These are phyloP conservation scores for Mystacides longicornis DNA, from an alignment of 2,888 invertebrate species.

Conservation along the genomic window DNA sequence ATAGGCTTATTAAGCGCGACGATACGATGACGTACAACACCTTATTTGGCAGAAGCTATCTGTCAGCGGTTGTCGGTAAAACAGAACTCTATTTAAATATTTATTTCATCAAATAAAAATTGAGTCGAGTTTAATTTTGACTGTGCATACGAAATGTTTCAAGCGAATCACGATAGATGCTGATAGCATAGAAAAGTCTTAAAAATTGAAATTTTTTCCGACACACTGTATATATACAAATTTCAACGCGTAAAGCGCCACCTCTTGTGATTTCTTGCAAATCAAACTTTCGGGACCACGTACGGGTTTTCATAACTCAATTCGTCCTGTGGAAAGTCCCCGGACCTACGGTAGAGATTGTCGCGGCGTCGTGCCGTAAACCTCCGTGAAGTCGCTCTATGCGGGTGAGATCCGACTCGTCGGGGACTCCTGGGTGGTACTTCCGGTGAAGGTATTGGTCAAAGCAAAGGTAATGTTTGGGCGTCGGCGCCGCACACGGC, in stretches of 20 bases:
- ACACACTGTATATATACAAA: constrained; percentile 4
- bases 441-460: constrained; percentile 41
- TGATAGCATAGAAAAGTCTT: background rate
- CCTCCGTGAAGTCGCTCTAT: constrained; percentile 10
- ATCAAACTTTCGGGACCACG: constrained; percentile 46
- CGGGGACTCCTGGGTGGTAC: constrained; percentile 16
- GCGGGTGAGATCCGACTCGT: constrained; percentile 16
- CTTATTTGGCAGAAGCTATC: constrained; percentile 22
- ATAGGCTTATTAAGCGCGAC: background rate
- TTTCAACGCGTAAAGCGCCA: background rate
- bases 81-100: constrained; percentile 6
- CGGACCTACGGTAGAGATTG: constrained; percentile 49
- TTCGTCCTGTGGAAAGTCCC: constrained; percentile 51
- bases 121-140: background rate
- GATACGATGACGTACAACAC: constrained; percentile 19
- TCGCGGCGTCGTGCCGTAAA: constrained; percentile 34
- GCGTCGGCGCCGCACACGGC: constrained; percentile 14
- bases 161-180: constrained; percentile 8
- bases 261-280: constrained; percentile 36
- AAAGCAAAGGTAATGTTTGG: constrained; percentile 43
- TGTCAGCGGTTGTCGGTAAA: constrained; percentile 18
- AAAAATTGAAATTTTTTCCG: background rate
- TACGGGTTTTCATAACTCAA: constrained; percentile 36
- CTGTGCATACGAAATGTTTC: too few relatives aligned
- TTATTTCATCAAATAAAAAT: background rate